Evolutionary conservation across 2,797 vertebrate species (phyloP).

Genomic region (Esox masquinongy): DNA sequence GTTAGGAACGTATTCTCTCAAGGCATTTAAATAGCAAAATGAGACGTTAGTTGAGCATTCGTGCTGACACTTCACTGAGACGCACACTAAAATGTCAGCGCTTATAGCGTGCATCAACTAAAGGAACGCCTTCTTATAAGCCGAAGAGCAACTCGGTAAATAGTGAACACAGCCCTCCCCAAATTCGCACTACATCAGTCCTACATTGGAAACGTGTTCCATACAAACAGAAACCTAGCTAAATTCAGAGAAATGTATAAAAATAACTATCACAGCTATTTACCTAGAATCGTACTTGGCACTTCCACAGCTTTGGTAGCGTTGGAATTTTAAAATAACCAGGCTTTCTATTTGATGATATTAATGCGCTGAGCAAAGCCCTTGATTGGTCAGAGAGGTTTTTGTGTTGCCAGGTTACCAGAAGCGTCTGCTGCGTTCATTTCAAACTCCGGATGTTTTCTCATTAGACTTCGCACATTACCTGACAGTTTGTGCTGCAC

Average conservation of each 20-base stretch:
- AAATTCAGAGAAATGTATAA: background rate
- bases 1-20: constrained; percentile 44
- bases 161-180: constrained; percentile 16
- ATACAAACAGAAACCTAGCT: background rate
- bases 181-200: constrained; percentile 49
- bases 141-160: constrained; percentile 59
- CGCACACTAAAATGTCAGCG: constrained; percentile 1
- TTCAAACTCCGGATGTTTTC: background rate
- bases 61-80: constrained; percentile 52
- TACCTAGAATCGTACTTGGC: constrained; percentile 7
- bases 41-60: constrained; percentile 41
- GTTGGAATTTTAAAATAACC: constrained; percentile 33
- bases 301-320: background rate
- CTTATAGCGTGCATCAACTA: constrained; percentile 17
- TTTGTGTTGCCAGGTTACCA: constrained; percentile 73
- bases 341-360: constrained; percentile 38
- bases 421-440: constrained; percentile 33
- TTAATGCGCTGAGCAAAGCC: constrained; percentile 59
- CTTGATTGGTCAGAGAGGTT: constrained; percentile 70
- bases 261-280: background rate
- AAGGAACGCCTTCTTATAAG: constrained; percentile 68
- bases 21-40: constrained; percentile 49
- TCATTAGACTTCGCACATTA: background rate
- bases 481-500: background rate
- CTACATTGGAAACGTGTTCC: background rate